phyloP scores from a whole-genome alignment of 2,113 vertebrate genomes.

The Myrmecophaga tridactyla region DNA sequence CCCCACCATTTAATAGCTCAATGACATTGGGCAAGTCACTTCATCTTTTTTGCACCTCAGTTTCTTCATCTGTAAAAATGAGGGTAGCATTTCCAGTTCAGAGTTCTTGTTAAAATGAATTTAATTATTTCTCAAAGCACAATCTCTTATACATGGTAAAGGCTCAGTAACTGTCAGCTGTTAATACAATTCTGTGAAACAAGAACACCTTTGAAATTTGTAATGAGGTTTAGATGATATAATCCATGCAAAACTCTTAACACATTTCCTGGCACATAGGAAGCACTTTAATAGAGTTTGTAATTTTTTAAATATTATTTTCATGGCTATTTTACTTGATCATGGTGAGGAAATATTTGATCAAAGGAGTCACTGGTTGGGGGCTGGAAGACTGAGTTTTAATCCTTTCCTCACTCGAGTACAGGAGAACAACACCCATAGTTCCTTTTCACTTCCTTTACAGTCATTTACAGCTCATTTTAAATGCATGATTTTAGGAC shows the following conservation, averaged over 20 bases:
- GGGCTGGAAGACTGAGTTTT: background rate
- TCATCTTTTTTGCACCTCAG: background rate
- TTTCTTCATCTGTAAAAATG: background rate
- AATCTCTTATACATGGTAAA: background rate
- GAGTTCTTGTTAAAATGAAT: background rate
- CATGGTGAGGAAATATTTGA: background rate
- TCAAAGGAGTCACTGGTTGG: background rate
- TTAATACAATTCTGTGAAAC: background rate
- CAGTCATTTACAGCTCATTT: no score
- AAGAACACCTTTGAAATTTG: background rate
- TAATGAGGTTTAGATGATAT: background rate
- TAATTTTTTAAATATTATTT: background rate
- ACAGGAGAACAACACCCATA: background rate
- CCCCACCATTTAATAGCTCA: background rate
- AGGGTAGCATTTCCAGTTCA: background rate
- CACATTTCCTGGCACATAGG: background rate
- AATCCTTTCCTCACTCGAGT: background rate
- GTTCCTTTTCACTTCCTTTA: background rate
- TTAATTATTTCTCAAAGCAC: constrained; percentile 1
- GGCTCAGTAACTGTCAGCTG: background rate
- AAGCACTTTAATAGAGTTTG: background rate
- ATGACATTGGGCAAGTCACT: background rate
- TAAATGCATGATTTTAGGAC: background rate
- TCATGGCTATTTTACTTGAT: background rate
- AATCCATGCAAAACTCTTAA: background rate